These are phyloP conservation scores for Lacanobia wlatinum DNA, from an alignment of 2,888 invertebrate genomes.

Conservation along the genomic window DNA sequence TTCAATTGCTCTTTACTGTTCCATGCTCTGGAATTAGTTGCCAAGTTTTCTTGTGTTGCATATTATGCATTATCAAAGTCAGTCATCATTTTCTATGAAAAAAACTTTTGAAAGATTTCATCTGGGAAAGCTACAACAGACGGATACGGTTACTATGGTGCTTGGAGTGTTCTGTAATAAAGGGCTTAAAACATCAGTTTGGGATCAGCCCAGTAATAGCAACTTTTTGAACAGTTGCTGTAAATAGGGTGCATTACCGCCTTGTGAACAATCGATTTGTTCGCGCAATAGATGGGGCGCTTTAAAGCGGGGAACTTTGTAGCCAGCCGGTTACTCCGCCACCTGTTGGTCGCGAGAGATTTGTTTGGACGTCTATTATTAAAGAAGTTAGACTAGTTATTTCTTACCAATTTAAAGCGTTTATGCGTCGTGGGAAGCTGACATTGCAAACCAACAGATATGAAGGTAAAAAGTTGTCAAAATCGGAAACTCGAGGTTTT, in stretches of 20 bases:
- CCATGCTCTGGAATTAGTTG: neutral
- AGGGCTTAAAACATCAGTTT: slow-evolving; percentile 34
- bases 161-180: slow-evolving; percentile 59
- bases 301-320: slow-evolving; percentile 1
- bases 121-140: neutral
- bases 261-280: neutral
- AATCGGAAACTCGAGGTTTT: slow-evolving; percentile 1
- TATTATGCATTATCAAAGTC: neutral
- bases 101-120: neutral
- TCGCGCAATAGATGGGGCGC: too few relatives aligned
- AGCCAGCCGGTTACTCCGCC: slow-evolving; percentile 4
- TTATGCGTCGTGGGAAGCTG: slow-evolving; percentile 10
- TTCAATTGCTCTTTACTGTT: slow-evolving; percentile 31
- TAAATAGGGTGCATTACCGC: neutral
- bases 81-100: slow-evolving; percentile 10
- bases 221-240: neutral
- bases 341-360: slow-evolving; percentile 39
- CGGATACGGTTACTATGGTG: slow-evolving; percentile 23
- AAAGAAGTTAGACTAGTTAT: slow-evolving; percentile 3
- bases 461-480: slow-evolving; percentile 31
- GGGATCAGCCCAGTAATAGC: neutral
- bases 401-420: neutral
- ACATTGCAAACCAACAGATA: slow-evolving; percentile 8
- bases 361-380: neutral
- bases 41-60: neutral